Evolutionary conservation across 1,140 invertebrate species (phyloP), one percentile per base, ranked within the genome.

Genomic region (Drosophila fuyamai): DNA sequence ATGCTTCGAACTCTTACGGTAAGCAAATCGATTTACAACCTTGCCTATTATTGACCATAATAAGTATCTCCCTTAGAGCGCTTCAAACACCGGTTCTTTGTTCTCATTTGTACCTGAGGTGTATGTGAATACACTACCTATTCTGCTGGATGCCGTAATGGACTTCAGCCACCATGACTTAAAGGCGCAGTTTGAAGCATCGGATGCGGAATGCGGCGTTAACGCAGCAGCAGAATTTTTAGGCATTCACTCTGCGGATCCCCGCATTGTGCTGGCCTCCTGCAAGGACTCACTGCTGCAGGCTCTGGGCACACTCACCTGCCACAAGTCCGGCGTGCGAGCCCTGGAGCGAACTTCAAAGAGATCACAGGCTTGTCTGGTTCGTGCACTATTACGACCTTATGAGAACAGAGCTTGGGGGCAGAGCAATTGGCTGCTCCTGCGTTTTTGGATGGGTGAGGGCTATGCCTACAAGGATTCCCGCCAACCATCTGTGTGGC

Each of bases 371-470:
- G 86, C 94, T 44, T 93, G 92, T 8, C 94, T 97, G 93, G 94
- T 97, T 0, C 93, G 94, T 14, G 94, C 95, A 66, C 91, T 97
- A 23, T 92, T 97, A 9, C 94, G 95, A 16, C 96, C 97, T 1
- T 97, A 97, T 88, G 96, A 97, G 85, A 96, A 96, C 80, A 93
- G 96, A 35, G 96, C 96, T 0, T 97, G 97, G 97, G 96, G 96
- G 0, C 96, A 97, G 77, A 96, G 96, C 35, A 97, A 97, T 92
- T 97, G 96, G 96, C 95, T 97, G 47, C 92, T 98, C 6, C 95
- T 97, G 5, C 93, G 96, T 60, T 96, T 97, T 76, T 98, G 97
- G 97, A 94, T 97, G 92, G 97, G 97, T 1, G 94, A 95, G 83
- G 97, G 96, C 0, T 97, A 96, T 93, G 96, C 95, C 0, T 97